Conservation (phyloP, 2,797 vertebrate species). For the Sebastolobus altivelis region DNA sequence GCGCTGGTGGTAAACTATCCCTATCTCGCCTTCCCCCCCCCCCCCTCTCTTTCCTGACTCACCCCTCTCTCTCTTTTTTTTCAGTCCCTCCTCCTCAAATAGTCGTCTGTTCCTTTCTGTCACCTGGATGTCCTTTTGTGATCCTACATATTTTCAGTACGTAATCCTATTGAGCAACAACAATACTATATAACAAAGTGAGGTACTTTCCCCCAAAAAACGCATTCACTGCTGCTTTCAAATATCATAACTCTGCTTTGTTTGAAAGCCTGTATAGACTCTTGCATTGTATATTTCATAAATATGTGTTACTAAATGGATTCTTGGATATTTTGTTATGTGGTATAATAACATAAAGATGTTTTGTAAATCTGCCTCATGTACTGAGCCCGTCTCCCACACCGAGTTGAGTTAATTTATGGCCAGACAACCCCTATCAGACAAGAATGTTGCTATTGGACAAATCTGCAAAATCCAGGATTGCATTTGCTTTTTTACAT, state of each 20-base stretch:
- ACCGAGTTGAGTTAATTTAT: background rate
- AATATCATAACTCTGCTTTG: background rate
- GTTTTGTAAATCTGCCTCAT: background rate
- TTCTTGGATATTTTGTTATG: constrained; percentile 2
- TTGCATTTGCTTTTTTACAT: background rate
- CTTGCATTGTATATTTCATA: background rate
- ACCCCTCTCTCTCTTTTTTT: background rate
- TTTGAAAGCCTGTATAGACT: background rate
- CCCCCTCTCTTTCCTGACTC: constrained; percentile 19
- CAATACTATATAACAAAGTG: background rate
- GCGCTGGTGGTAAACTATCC: constrained; percentile 78
- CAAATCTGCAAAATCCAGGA: background rate
- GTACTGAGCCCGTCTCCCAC: background rate
- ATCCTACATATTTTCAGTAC: constrained; percentile 18
- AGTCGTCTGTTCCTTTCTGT: constrained; percentile 15
- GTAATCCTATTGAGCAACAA: background rate
- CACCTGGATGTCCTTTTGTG: constrained; percentile 7
- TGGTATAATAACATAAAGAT: background rate
- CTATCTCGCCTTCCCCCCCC: constrained; percentile 59
- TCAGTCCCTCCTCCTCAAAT: constrained; percentile 21
- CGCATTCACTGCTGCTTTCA: background rate
- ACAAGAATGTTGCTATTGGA: background rate
- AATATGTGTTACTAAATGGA: background rate
- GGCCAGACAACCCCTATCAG: background rate
- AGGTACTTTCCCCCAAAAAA: background rate